Base-by-base conservation (phyloP, 2,113 vertebrate species). In the Mirza zaza region DNA sequence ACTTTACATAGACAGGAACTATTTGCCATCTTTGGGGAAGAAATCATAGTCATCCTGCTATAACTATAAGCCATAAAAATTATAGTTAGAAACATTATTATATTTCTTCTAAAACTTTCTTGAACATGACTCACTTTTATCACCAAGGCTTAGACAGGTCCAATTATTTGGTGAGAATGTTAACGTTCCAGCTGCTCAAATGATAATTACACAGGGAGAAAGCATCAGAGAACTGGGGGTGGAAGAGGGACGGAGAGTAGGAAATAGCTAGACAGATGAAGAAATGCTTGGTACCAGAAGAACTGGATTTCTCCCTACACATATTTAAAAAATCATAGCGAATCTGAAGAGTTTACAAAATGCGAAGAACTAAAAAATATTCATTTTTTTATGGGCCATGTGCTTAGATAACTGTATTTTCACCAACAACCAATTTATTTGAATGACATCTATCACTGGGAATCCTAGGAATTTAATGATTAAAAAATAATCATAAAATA, bases 111-210 rank as follows among this genome's bases (percentile, higher is more conserved):
- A 48, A 71, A 34, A 18, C 81, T 95, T 77, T 83, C 23, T 86
- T 63, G 59, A 87, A 82, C 9, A 71, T 25, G 23, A 36, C 13
- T 59, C 59, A 48, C 11, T 90, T 77, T 65, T 34, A 65, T 76
- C n/a, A 94, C 11, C 12, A 32, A 86, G 57, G 8, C 25, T 29
- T n/a, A 77, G 25, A 59, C 3, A 94, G 32, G 13, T 36, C 39
- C 29, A 87, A 27, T 67, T 82, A 87, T 32, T 77, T 89, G 79
- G 70, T 50, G 34, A 88, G 59, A 86, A n/a, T 79, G 96, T 97
- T 42, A n/a, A 95, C 95, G 52, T 90, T 67, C 8, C 32, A 83
- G 17, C 11, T 73, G 34, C 29, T 83, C 13, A 87, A 68, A 71
- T 63, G 88, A 61, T 8, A 42, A 83, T 86, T 85, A 52, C 80